A percentile compares a stretch with the other conserved stretches of the same genome.
phyloP scores from a whole-genome alignment of 2,888 invertebrate species.

The Chrysomela aeneicollis region DNA sequence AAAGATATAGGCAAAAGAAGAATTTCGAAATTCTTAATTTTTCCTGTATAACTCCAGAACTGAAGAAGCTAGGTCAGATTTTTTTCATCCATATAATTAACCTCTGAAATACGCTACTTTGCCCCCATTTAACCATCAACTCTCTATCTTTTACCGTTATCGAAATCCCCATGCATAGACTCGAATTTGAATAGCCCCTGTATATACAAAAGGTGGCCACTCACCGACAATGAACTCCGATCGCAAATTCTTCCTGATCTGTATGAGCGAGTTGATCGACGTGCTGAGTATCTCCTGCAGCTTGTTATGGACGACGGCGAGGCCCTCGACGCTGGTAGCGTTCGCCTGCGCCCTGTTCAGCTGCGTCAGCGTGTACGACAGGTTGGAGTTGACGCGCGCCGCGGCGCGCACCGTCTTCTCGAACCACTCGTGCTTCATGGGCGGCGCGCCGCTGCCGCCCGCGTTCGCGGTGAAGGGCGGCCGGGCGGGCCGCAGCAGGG shows the following conservation, averaged over 20 bases:
- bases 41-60: too few species aligned
- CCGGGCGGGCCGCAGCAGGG: slow-evolving; percentile 13
- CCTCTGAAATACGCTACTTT: too few species aligned
- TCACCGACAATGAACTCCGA: slow-evolving; percentile 65
- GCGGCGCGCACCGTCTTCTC: slow-evolving; percentile 67
- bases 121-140: too few species aligned
- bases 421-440: slow-evolving; percentile 64
- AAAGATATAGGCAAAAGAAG: too few species aligned
- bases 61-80: too few species aligned
- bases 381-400: slow-evolving; percentile 66
- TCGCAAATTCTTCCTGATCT: slow-evolving; percentile 66
- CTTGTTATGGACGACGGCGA: slow-evolving; percentile 65
- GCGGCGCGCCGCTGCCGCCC: background rate
- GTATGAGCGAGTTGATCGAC: slow-evolving; percentile 65
- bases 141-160: too few species aligned
- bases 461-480: background rate
- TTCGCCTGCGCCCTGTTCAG: slow-evolving; percentile 65
- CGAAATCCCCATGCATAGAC: too few species aligned
- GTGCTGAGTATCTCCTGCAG: slow-evolving; percentile 66
- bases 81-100: too few species aligned
- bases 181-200: too few species aligned
- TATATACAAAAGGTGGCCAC: slow-evolving; percentile 17
- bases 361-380: slow-evolving; percentile 64
- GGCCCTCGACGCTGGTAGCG: slow-evolving; percentile 63
- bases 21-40: too few species aligned